Evolutionary conservation across 2,113 vertebrate genomes (phyloP), one percentile per base, ranked within the genome.

Genomic region (Nesospiza acunhae): DNA sequence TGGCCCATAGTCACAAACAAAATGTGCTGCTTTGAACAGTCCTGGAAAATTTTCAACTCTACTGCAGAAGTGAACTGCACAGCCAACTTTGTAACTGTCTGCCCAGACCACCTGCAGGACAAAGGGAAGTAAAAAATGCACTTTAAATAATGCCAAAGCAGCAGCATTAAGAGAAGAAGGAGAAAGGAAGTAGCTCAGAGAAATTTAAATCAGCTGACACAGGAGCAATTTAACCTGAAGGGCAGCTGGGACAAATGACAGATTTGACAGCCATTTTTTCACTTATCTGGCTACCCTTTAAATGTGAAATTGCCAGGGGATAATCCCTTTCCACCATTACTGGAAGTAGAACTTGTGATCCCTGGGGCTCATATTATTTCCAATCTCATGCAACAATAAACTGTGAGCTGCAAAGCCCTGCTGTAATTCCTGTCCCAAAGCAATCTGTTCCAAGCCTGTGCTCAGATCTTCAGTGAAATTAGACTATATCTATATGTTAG

Each of bases 41-140:
- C 2, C 0, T 10, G 11, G 11, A 60, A 95, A 52, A 35, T 91
- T 46, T 53, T 75, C 31, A 85, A 97, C 86, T 28, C 1, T 75
- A 33, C 30, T 15, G 55, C 98, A 98, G 73, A 94, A 90, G 2
- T 98, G 97, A 68, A 97, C 97, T 7, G 98, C 97, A 0, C 98
- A 98, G 80, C 98, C 98, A 94, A 98, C 97, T 95, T 98, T 98
- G 89, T 97, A 98, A 86, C 95, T 98, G 15, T 95, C 77, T 62
- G 98, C 98, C 98, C 98, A 98, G 60, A 98, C 93, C 4, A 98
- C 92, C 98, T 96, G 84, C 39, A 73, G 68, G 42, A 81, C 55
- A 94, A 89, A 89, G 26, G 30, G 39, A 93, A 73, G 23, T 14
- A 67, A 0, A 2, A 69, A 58, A 89, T 3, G 3, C 22, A 35